Evolutionary conservation across 2,797 vertebrate genomes (phyloP).

Genomic region (Scarus forsteni): DNA sequence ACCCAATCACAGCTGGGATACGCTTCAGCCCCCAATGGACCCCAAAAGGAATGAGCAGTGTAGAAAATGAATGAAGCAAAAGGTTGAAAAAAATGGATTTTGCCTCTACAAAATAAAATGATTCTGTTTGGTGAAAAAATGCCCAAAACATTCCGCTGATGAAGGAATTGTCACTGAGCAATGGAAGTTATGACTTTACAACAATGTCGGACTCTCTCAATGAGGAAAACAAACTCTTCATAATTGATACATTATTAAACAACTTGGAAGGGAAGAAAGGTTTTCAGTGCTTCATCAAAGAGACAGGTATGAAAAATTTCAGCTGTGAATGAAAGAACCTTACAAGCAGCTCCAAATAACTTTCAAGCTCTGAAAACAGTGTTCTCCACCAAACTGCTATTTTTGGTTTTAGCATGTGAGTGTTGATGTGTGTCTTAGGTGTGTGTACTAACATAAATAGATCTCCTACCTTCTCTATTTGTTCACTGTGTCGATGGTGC

Average conservation of each 20-base stretch:
- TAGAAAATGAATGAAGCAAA: no score
- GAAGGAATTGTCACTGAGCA: not conserved
- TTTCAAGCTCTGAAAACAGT: conserved; percentile 33
- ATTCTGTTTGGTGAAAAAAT: not conserved
- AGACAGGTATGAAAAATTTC: not conserved
- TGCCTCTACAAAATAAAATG: no score
- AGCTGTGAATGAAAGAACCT: conserved; percentile 18
- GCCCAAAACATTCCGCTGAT: not conserved
- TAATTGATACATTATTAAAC: conserved; percentile 26
- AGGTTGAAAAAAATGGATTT: no score
- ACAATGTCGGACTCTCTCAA: not conserved
- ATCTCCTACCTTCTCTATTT: conserved; percentile 58
- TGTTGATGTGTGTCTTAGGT: conserved; percentile 6
- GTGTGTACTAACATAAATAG: conserved; percentile 19
- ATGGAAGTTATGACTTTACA: conserved; percentile 2
- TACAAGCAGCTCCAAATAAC: conserved; percentile 22
- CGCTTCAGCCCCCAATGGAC: no score
- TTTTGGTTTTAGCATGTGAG: conserved; percentile 15
- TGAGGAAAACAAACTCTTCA: conserved; percentile 11
- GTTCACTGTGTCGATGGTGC: conserved; percentile 65
- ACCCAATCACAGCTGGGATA: no score
- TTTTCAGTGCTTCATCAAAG: conserved; percentile 19
- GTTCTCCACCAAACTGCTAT: conserved; percentile 32
- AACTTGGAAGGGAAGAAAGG: not conserved
- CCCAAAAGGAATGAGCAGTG: no score